These are phyloP conservation scores for Drusus annulatus DNA, from an alignment of 1,140 invertebrate genomes.

Conservation along the genomic window DNA sequence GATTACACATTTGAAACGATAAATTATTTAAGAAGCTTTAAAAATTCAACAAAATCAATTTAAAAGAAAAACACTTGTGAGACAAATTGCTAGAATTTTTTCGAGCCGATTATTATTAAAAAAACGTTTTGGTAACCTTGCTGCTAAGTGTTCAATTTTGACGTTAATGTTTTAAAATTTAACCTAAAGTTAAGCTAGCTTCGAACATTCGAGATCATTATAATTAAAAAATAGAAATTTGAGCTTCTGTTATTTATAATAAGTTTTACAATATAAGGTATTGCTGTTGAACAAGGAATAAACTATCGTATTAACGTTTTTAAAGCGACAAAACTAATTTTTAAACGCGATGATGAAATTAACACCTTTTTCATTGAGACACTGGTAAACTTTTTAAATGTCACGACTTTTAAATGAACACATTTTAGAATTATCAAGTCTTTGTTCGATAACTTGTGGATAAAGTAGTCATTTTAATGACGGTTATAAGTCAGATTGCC, in stretches of 20 bases:
- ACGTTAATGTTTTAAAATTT: slow-evolving; percentile 5
- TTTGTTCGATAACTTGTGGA: too few species aligned
- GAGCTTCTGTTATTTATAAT: slow-evolving; percentile 23
- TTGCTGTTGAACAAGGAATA: neutral
- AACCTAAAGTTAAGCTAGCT: neutral
- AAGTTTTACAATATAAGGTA: neutral
- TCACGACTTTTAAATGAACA: too few species aligned
- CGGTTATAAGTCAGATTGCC: too few species aligned
- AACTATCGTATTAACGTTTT: too few species aligned
- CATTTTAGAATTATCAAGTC: too few species aligned
- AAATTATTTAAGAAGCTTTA: slow-evolving; percentile 25
- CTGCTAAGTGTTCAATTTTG: neutral
- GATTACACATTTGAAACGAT: slow-evolving; percentile 4
- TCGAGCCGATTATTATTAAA: neutral
- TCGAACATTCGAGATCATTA: slow-evolving; percentile 21
- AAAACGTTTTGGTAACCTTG: neutral
- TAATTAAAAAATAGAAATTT: slow-evolving; percentile 34
- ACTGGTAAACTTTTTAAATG: too few species aligned
- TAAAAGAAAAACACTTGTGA: neutral
- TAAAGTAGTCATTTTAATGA: too few species aligned
- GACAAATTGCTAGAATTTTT: neutral
- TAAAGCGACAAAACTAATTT: too few species aligned
- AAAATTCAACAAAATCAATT: slow-evolving; percentile 6
- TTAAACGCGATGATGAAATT: too few species aligned
- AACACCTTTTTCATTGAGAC: too few species aligned